phyloP scores from a whole-genome alignment of 2,888 invertebrate genomes.

The Hydroisotoma schaefferi region DNA sequence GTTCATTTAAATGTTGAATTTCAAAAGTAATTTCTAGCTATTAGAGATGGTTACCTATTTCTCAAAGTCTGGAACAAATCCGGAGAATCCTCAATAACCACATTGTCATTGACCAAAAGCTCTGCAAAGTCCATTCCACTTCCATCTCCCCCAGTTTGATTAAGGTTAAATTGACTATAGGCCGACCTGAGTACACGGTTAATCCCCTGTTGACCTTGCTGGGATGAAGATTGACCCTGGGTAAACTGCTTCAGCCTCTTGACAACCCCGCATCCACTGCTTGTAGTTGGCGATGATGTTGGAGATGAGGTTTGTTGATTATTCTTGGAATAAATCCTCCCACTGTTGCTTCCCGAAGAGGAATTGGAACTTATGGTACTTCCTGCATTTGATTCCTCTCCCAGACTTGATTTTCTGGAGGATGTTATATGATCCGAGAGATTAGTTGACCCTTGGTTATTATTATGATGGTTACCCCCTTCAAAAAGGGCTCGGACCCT shows the following conservation, averaged over 20 bases:
- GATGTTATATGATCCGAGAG: too few species aligned
- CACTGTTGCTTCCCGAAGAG: too few species aligned
- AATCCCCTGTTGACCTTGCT: neutral
- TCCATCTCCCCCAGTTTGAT: neutral
- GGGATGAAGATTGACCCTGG: neutral
- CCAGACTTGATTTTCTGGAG: constrained; percentile 10
- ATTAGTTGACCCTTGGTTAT: too few species aligned
- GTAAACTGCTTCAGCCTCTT: constrained; percentile 11
- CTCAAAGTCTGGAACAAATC: constrained; percentile 42
- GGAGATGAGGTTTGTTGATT: too few species aligned
- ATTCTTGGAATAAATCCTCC: constrained; percentile 3
- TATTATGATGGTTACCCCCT: constrained; percentile 5
- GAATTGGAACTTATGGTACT: neutral
- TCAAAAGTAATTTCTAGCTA: too few species aligned
- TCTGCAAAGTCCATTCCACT: constrained; percentile 36
- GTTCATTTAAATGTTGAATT: too few species aligned
- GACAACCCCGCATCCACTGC: constrained; percentile 9
- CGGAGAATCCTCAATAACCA: constrained; percentile 46
- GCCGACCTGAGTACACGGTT: constrained; percentile 1
- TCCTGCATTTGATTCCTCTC: neutral
- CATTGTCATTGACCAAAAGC: constrained; percentile 45
- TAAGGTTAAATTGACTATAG: constrained; percentile 23
- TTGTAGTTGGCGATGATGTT: neutral
- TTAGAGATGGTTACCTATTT: constrained; percentile 32
- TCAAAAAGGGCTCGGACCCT: constrained; percentile 46